A percentile compares a stretch with the other conserved stretches of the same genome.
These are phyloP conservation scores for Myotis davidii DNA, from an alignment of 2,113 vertebrate genomes.

Conservation along the genomic window DNA sequence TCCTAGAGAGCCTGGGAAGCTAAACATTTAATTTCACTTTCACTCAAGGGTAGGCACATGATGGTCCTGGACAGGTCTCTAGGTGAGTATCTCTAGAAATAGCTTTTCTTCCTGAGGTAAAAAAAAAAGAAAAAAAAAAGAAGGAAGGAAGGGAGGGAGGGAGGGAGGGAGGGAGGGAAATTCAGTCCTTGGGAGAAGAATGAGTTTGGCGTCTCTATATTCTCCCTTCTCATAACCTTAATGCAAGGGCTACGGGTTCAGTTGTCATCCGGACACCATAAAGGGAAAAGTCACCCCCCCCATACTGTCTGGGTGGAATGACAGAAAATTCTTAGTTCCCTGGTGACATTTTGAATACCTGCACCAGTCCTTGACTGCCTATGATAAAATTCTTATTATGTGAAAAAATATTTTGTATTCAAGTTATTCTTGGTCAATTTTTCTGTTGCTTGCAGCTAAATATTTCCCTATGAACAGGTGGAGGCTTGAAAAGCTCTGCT, in stretches of 20 bases:
- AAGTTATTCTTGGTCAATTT: neutral
- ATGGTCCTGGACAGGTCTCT: neutral
- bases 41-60: neutral
- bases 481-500: neutral
- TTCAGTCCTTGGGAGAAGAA: neutral
- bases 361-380: neutral
- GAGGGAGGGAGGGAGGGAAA: neutral
- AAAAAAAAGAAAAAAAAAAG: neutral
- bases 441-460: neutral
- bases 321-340: neutral
- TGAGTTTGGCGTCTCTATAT: neutral
- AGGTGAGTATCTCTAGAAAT: neutral
- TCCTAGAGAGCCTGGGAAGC: neutral
- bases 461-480: neutral
- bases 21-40: neutral
- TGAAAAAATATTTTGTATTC: neutral
- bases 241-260: neutral
- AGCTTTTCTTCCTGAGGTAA: neutral
- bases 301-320: neutral
- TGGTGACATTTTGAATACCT: neutral
- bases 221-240: neutral
- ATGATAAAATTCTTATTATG: neutral
- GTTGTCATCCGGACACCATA: neutral
- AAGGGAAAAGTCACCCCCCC: neutral
- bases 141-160: neutral